These are phyloP conservation scores for Chironomus tepperi DNA, from an alignment of 1,140 invertebrate species.

Conservation along the genomic window DNA sequence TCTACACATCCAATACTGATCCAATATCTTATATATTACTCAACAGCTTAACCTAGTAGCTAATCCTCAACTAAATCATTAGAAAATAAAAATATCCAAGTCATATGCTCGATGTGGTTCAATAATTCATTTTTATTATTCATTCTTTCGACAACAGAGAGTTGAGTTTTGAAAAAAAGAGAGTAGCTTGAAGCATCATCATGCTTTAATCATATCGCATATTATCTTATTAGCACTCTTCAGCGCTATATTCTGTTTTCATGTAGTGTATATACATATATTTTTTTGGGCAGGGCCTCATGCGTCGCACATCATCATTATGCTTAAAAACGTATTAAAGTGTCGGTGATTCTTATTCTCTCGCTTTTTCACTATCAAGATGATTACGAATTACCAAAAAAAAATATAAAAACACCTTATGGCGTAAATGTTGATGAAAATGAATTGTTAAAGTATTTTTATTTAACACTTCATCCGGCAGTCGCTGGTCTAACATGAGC, in stretches of 20 bases:
- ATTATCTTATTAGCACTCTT: conserved; percentile 23
- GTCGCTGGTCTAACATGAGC: not conserved
- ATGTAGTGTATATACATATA: too few species aligned
- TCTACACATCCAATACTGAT: too few species aligned
- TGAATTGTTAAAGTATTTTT: conserved; percentile 5
- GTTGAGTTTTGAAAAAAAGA: not conserved
- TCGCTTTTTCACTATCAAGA: not conserved
- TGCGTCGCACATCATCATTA: conserved; percentile 16
- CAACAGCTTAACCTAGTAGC: not conserved
- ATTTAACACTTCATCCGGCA: conserved; percentile 11
- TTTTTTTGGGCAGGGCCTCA: not conserved
- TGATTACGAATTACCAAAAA: not conserved
- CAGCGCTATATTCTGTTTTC: conserved; percentile 17
- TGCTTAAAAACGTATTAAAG: conserved; percentile 5
- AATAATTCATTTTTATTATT: conserved; percentile 10
- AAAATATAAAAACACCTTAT: not conserved
- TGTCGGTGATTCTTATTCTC: too few species aligned
- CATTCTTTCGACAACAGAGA: conserved; percentile 1
- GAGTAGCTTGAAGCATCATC: conserved; percentile 7
- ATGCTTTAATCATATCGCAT: conserved; percentile 16
- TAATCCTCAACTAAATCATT: not conserved
- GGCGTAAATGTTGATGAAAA: conserved; percentile 6
- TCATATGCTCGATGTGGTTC: not conserved
- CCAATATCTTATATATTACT: too few species aligned
- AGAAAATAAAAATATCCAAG: not conserved